A percentile compares a stretch with the other conserved stretches of the same genome.
phyloP scores from a whole-genome alignment of 2,113 vertebrate genomes.

The Alces alces region DNA sequence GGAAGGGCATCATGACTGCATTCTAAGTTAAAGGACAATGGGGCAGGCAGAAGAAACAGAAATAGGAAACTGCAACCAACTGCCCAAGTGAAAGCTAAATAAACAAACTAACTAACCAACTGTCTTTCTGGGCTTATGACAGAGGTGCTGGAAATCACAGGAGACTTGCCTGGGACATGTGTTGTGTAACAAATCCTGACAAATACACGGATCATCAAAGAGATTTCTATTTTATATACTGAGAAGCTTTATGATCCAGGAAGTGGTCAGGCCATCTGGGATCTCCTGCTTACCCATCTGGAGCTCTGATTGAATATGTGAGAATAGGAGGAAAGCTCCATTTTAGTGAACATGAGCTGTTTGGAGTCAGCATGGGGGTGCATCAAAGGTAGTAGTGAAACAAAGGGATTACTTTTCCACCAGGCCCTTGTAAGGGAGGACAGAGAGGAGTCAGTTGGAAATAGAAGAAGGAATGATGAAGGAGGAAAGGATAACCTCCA shows the following conservation, averaged over 20 bases:
- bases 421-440: neutral
- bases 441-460: neutral
- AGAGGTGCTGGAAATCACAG: slow-evolving; percentile 58
- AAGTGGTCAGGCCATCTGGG: slow-evolving; percentile 66
- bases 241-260: slow-evolving; percentile 63
- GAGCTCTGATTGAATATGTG: slow-evolving; percentile 56
- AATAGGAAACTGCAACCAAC: slow-evolving; percentile 17
- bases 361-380: slow-evolving; percentile 36
- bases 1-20: neutral
- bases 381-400: slow-evolving; percentile 35
- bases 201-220: slow-evolving; percentile 64
- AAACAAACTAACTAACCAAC: slow-evolving; percentile 43
- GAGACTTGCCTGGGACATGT: slow-evolving; percentile 54
- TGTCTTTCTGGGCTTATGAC: slow-evolving; percentile 33
- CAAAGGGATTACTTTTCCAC: slow-evolving; percentile 36
- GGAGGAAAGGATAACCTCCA: neutral
- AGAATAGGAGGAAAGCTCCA: slow-evolving; percentile 18
- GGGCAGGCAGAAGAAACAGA: neutral
- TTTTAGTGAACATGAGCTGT: slow-evolving; percentile 48
- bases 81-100: slow-evolving; percentile 21
- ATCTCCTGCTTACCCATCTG: slow-evolving; percentile 55
- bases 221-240: slow-evolving; percentile 62
- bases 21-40: neutral
- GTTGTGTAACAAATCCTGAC: slow-evolving; percentile 63
- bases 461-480: neutral